phyloP scores from a whole-genome alignment of 2,113 vertebrate species.

The Colaptes auratus region DNA sequence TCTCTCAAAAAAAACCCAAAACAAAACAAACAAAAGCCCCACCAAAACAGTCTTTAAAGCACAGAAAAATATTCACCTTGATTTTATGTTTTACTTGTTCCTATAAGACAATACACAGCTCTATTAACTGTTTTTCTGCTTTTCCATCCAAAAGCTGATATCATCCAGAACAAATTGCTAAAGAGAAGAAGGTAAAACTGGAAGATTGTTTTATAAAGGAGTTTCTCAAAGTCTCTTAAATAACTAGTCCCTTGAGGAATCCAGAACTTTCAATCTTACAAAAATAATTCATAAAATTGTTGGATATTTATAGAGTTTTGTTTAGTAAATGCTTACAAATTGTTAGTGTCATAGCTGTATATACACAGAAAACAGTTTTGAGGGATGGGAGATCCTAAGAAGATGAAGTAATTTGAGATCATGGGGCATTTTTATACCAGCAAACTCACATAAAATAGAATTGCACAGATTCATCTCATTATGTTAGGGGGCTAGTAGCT shows the following conservation, averaged over 20 bases:
- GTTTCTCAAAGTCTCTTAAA: not conserved
- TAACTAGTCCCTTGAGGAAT: not conserved
- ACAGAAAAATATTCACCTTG: not conserved
- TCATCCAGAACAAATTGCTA: not conserved
- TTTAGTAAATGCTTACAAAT: not conserved
- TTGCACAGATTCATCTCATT: not conserved
- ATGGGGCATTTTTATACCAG: not conserved
- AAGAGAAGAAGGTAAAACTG: not conserved
- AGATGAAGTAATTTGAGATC: not conserved
- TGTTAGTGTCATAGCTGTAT: not conserved
- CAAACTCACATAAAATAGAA: not conserved
- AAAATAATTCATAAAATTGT: not conserved
- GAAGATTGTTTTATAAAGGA: not conserved
- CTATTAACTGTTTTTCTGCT: not conserved
- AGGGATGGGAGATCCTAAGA: not conserved
- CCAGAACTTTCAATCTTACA: not conserved
- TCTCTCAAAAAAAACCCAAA: not conserved
- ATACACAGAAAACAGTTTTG: not conserved
- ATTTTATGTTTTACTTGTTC: not conserved
- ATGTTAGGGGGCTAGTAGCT: not conserved
- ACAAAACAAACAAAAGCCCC: too few relatives aligned
- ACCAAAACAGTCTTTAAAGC: not conserved
- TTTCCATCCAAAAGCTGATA: not conserved
- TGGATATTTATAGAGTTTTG: not conserved
- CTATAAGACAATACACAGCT: not conserved